These are phyloP conservation scores for Phytoseiulus persimilis DNA, from an alignment of 2,888 invertebrate genomes.

Conservation along the genomic window DNA sequence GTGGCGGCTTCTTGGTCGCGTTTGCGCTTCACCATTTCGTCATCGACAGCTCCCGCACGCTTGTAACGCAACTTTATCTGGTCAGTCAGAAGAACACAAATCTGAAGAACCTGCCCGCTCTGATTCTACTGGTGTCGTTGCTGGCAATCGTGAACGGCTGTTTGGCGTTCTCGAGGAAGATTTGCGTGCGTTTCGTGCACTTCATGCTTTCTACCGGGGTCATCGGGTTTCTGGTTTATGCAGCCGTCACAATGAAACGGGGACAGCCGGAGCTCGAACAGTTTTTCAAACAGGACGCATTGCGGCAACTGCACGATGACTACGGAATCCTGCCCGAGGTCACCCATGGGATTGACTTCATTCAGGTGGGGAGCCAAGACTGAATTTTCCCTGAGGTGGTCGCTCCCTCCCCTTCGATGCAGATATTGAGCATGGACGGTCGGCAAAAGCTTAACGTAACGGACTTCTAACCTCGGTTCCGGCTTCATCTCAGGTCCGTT, in stretches of 20 bases:
- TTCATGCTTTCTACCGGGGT: conserved; percentile 9
- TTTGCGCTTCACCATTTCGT: conserved; percentile 21
- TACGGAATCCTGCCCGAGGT: conserved; percentile 22
- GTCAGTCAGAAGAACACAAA: neutral
- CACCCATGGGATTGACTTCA: neutral
- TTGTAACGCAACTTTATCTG: conserved; percentile 20
- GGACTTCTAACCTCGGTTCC: neutral
- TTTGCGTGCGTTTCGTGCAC: conserved; percentile 11
- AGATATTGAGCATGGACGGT: too few species aligned
- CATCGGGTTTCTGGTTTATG: conserved; percentile 16
- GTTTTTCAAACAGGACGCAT: neutral
- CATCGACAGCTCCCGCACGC: neutral
- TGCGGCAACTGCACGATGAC: conserved; percentile 26
- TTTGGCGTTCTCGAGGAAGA: conserved; percentile 20
- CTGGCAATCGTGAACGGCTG: conserved; percentile 27
- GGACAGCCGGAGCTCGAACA: conserved; percentile 12
- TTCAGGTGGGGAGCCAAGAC: neutral
- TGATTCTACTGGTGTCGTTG: neutral
- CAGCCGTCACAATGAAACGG: neutral
- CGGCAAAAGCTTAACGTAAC: neutral
- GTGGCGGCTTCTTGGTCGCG: neutral
- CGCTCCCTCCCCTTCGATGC: too few species aligned
- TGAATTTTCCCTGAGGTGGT: too few species aligned
- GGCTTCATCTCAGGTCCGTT: neutral
- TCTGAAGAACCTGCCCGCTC: neutral